Conservation (phyloP, 1,140 invertebrate genomes). For the Drosophila ogumai region DNA sequence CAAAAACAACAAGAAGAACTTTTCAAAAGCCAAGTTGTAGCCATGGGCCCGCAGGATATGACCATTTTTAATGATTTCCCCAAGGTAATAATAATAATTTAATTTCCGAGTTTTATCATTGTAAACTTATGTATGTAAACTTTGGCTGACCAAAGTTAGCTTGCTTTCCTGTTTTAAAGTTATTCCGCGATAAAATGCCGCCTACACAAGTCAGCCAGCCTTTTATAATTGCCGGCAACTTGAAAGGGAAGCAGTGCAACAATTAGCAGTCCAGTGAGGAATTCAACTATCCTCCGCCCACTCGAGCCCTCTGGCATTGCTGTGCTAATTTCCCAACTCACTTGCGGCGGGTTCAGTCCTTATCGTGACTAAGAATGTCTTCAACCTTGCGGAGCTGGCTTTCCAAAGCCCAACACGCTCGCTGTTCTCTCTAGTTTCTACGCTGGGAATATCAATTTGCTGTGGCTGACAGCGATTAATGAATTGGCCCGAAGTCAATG, state of each 20-base stretch:
- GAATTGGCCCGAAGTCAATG: constrained; percentile 34
- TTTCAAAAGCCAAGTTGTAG: too few species aligned
- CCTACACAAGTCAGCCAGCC: constrained; percentile 1
- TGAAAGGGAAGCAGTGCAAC: constrained; percentile 1
- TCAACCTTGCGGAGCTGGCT: not conserved
- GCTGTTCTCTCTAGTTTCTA: not conserved
- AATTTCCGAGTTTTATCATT: too few species aligned
- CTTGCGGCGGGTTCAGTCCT: constrained; percentile 2
- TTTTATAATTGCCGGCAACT: not conserved
- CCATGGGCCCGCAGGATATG: too few species aligned
- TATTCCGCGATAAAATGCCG: not conserved
- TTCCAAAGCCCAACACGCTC: not conserved
- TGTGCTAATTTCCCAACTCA: constrained; percentile 20
- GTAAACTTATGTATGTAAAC: not conserved
- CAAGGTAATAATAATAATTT: too few species aligned
- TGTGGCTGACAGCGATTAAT: constrained; percentile 39
- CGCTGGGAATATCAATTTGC: constrained; percentile 32
- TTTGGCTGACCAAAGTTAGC: not conserved
- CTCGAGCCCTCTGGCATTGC: constrained; percentile 2
- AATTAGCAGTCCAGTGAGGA: constrained; percentile 26
- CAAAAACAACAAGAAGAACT: too few species aligned
- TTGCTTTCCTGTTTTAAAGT: not conserved
- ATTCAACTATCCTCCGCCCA: constrained; percentile 15
- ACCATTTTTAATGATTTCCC: too few species aligned
- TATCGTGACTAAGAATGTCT: constrained; percentile 2